These are phyloP conservation scores for Seriola aureovittata DNA, from an alignment of 2,113 vertebrate species.

Conservation along the genomic window DNA sequence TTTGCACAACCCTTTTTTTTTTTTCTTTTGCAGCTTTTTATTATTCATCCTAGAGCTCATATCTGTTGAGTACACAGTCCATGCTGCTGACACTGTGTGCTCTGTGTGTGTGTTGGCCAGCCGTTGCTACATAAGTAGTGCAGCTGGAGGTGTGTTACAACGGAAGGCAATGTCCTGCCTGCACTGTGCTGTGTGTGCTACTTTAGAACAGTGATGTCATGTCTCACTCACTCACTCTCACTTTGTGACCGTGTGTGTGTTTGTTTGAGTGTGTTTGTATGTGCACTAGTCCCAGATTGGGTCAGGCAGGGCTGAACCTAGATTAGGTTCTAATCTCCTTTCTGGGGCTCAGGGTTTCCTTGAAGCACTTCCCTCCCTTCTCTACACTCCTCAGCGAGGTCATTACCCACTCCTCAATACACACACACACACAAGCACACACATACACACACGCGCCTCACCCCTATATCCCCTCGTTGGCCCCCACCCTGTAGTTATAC, in stretches of 20 bases:
- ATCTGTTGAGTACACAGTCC: conserved; percentile 24
- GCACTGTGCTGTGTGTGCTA: conserved; percentile 72
- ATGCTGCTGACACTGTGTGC: conserved; percentile 30
- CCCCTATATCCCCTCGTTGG: conserved; percentile 22
- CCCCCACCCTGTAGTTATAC: conserved; percentile 69
- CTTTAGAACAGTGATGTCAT: conserved; percentile 82
- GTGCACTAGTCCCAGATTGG: conserved; percentile 68
- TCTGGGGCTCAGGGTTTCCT: conserved; percentile 76
- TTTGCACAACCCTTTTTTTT: conserved; percentile 10
- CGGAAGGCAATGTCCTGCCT: conserved; percentile 61
- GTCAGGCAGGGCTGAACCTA: conserved; percentile 74
- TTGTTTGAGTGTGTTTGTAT: conserved; percentile 31
- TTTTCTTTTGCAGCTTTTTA: conserved; percentile 15
- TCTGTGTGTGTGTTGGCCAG: conserved; percentile 34
- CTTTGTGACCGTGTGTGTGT: conserved; percentile 46
- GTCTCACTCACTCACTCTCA: conserved; percentile 78
- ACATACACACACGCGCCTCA: conserved; percentile 22
- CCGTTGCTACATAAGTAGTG: conserved; percentile 50
- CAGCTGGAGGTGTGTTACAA: conserved; percentile 70
- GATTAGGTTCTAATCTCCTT: conserved; percentile 83
- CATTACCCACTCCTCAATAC: conserved; percentile 49
- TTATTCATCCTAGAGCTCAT: neutral
- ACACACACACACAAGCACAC: conserved; percentile 19
- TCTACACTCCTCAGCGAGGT: conserved; percentile 53
- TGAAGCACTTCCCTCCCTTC: conserved; percentile 68